These are phyloP conservation scores for Lutjanus argentimaculatus DNA, from an alignment of 2,797 vertebrate species.

Conservation along the genomic window DNA sequence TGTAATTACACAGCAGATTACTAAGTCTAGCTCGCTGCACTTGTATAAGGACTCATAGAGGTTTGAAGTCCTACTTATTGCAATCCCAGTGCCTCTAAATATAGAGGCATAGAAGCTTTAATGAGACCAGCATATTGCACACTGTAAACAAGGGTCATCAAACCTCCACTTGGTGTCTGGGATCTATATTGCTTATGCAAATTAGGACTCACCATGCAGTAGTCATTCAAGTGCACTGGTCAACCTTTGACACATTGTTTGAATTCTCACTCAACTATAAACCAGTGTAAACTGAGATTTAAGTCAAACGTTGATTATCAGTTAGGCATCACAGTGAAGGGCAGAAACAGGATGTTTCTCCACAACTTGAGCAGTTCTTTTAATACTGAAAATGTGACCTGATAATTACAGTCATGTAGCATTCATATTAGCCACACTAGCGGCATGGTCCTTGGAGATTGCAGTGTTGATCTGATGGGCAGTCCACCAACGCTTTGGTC, in stretches of 20 bases:
- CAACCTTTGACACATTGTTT: background rate
- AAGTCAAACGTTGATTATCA: background rate
- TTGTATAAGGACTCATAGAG: slow-evolving; percentile 23
- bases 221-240: background rate
- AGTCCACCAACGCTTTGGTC: background rate
- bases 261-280: background rate
- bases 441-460: too few species aligned
- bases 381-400: background rate
- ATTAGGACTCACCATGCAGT: background rate
- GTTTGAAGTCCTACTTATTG: slow-evolving; percentile 18
- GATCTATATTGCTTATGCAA: slow-evolving; percentile 15
- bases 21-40: slow-evolving; percentile 3
- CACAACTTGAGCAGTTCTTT: background rate
- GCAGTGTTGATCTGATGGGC: background rate
- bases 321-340: background rate
- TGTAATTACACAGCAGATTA: slow-evolving; percentile 46
- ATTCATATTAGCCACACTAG: background rate
- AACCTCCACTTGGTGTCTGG: background rate
- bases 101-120: slow-evolving; percentile 21
- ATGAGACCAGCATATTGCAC: slow-evolving; percentile 6
- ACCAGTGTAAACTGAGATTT: background rate
- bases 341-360: background rate
- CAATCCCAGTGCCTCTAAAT: slow-evolving; percentile 30
- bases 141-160: background rate
- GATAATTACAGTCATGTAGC: too few species aligned